A percentile compares a stretch with the other conserved stretches of the same genome.
These are phyloP conservation scores for Tenthredo amoena DNA, from an alignment of 2,888 invertebrate genomes.

Conservation along the genomic window DNA sequence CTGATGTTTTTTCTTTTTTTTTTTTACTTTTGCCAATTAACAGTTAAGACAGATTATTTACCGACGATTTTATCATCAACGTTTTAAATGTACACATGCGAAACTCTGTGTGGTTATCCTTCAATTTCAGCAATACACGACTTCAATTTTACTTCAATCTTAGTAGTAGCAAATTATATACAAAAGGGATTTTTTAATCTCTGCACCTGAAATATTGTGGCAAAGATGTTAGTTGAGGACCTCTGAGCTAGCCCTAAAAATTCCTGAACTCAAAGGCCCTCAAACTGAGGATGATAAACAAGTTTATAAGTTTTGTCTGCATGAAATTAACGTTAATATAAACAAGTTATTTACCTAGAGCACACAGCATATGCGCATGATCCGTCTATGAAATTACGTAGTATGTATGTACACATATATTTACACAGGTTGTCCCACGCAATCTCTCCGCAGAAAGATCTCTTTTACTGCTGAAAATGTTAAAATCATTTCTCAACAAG, in stretches of 20 bases:
- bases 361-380: background rate
- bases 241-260: too few species aligned
- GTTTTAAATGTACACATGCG: background rate
- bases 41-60: background rate
- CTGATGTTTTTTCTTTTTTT: background rate
- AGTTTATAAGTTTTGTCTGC: conserved; percentile 10
- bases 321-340: conserved; percentile 3
- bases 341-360: background rate
- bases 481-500: background rate
- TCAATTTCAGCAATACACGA: background rate
- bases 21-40: background rate
- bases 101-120: background rate
- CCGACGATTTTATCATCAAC: background rate
- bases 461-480: conserved; percentile 12
- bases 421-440: conserved; percentile 17
- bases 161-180: background rate
- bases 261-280: too few species aligned
- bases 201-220: background rate
- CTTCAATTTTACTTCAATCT: background rate
- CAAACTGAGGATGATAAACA: background rate
- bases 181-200: background rate
- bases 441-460: conserved; percentile 27
- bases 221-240: background rate
- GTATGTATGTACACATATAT: background rate
- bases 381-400: background rate